Base-by-base conservation (phyloP, 2,797 vertebrate species). In the Fistularia commersonii region DNA sequence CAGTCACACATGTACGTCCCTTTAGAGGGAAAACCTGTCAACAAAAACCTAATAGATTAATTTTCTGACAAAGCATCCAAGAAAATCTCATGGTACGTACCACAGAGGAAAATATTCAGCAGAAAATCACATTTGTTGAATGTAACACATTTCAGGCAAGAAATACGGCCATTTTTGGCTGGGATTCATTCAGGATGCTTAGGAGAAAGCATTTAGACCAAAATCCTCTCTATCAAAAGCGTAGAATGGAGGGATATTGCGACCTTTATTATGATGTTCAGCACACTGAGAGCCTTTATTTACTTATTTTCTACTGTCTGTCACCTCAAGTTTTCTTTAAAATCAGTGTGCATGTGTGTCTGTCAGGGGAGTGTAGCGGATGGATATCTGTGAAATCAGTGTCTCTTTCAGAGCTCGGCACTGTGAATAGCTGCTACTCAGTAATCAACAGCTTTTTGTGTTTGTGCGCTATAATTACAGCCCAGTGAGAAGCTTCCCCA, bases 361-460 rank as follows among this genome's bases (percentile, higher is more conserved):
- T 15, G 33, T 31, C 41, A 8, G 8, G 41, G 6, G 48, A 53
- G n/a, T 68, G 61, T 64, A 48, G 49, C 57, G 68, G 70, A 79
- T 64, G 81, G 66, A 70, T 80, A 82, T 75, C 81, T 55, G 69
- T 81, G 66, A 87, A 90, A 90, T 88, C 87, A 88, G 79, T 43
- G 45, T 45, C 59, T 63, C 81, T 84, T 79, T 86, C 66, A 72
- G 64, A 86, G 71, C 48, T 45, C 66, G 61, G 71, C 57, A 62
- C 55, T 54, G 65, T 74, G 79, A 84, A 71, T 80, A 76, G 74
- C 77, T 68, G 56, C 61, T 77, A 48, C 69, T 79, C 52, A 41
- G 76, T 72, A 90, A 90, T 91, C 89, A 89, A 72, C 61, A 76
- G 69, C 80, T 86, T 87, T 87, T 79, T 86, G 70, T 57, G 50